Evolutionary conservation across 2,888 invertebrate species (phyloP), one percentile per base, ranked within the genome.

Genomic region (Aphidius colemani): DNA sequence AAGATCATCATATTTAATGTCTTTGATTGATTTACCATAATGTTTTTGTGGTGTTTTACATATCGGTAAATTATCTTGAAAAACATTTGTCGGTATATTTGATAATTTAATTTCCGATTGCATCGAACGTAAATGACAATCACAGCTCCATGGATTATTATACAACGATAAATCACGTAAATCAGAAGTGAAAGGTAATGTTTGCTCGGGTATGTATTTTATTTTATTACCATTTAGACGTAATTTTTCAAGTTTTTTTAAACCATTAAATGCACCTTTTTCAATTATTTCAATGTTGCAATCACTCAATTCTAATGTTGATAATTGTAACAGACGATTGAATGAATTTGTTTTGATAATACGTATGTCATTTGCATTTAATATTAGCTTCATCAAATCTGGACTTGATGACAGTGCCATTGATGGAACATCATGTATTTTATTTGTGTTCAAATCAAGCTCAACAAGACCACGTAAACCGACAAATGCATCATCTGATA

Each of bases 71-170:
- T 90, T 88, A 43, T 89, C 87, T 77, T 91, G 90, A 7, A 93
- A 92, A 71, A 91, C 89, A 76, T 90, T 90, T 78, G 90, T 90
- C 0, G 75, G 30, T 30, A 30, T 30, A 30, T 30, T 73, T 0
- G 80, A 78, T 77, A 88, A 88, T 70, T 86, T 85, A 74, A 95
- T 85, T 94, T 94, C 95, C 69, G 86, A 83, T 77, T 92, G 89
- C 75, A 95, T 84, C 74, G 92, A 89, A 71, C 90, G 84, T 75
- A 95, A 85, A 72, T 89, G 88, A 82, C 95, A 95, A 82, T 95
- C 93, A 83, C 95, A 95, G 72, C 89, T 87, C 95, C 95, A 95
- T 70, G 91, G 90, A 85, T 95, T 95, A 79, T 90, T 90, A 80
- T 94, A 91, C 71, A 95, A 84, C 75, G 92, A 90, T 65, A 95